Evolutionary conservation across 1,140 invertebrate species (phyloP), one percentile per base, ranked within the genome.

Genomic region (Drosophila parvula): DNA sequence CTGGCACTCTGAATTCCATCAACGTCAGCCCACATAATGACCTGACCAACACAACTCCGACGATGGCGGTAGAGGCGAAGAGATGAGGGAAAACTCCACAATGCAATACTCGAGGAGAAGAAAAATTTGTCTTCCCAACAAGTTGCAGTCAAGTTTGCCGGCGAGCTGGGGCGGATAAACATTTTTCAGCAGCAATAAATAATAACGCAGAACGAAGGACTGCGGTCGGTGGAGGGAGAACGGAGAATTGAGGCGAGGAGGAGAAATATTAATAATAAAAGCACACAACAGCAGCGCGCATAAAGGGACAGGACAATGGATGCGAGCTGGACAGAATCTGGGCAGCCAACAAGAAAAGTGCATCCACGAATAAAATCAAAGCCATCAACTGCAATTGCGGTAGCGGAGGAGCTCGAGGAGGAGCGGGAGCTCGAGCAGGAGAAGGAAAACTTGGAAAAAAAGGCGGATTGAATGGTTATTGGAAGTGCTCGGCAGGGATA

Each of bases 311-410:
- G 55, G 56, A 64, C 75, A 79, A 79, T 79, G 74, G 74, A 77
- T 77, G 73, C 62, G 73, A 76, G 71, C 73, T 75, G 73, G 71
- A 65, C 62, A 59, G 73, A 77, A 68, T 77, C 74, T 77, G 62
- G 74, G 74, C 69, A 69, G 67, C 71, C 80, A 88, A 80, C 84
- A 73, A 71, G 80, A 89, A 89, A 89, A 88, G 84, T 89, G 80
- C 84, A 88, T 84, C 81, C 85, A 89, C 84, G 85, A 89, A 89
- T 89, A 89, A 89, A 89, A 89, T 89, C 84, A 89, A 89, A 89
- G 80, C 84, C 84, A 89, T 89, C 84, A 89, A 85, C 84, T 90
- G 85, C 84, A 84, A 89, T 89, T 89, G 84, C 63, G 79, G 79
- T 64, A 69, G 63, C 36, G 12, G 47, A 36, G 12, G 41, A 47